A percentile compares a stretch with the other conserved stretches of the same genome.
These are phyloP conservation scores for Schizaphis graminum DNA, from an alignment of 2,888 invertebrate genomes.

Conservation along the genomic window DNA sequence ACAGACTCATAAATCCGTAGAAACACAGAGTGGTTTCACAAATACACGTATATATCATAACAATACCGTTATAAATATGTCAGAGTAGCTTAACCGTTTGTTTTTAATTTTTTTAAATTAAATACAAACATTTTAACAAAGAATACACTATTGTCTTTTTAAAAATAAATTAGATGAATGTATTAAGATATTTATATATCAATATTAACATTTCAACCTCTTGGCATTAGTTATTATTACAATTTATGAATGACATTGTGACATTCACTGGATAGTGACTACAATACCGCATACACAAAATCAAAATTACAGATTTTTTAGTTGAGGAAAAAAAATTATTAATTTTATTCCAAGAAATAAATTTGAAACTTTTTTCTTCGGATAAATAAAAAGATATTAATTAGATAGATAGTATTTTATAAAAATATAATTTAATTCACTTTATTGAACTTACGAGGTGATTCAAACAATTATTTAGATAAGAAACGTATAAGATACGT, in stretches of 20 bases:
- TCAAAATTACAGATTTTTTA: neutral
- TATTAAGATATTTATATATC: neutral
- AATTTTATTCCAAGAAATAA: neutral
- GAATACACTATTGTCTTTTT: neutral
- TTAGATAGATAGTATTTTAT: too few species aligned
- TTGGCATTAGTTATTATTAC: neutral
- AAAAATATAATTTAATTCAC: neutral
- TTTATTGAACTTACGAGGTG: neutral
- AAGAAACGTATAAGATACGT: neutral
- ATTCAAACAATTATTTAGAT: neutral
- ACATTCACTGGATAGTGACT: neutral
- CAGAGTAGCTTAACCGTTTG: slow-evolving; percentile 32
- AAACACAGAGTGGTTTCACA: slow-evolving; percentile 10
- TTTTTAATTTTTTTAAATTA: slow-evolving; percentile 31
- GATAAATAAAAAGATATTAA: neutral
- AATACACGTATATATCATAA: slow-evolving; percentile 31
- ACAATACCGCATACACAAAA: neutral
- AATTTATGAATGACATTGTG: neutral
- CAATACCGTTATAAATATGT: slow-evolving; percentile 11
- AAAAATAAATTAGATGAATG: neutral
- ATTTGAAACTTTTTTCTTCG: neutral
- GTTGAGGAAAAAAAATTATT: neutral
- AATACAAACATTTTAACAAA: neutral
- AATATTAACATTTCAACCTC: neutral
- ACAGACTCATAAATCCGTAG: slow-evolving; percentile 36